Evolutionary conservation across 2,797 vertebrate species (phyloP), one percentile per base, ranked within the genome.

Genomic region (Pachyuromys duprasi): DNA sequence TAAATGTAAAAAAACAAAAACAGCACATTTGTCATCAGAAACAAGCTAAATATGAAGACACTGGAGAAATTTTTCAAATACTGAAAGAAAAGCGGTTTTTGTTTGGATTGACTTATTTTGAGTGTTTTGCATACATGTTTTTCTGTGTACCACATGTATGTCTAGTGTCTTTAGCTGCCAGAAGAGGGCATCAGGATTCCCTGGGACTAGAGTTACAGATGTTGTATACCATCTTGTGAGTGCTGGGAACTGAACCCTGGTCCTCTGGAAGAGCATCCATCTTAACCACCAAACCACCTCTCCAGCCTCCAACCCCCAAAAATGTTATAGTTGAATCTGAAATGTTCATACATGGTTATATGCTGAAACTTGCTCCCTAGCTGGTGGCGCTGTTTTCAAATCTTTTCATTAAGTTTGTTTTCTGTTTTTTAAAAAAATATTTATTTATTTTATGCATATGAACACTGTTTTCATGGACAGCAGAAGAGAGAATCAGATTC

Each of bases 381-480:
- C n/a, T 86, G 65, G 49, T 70, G 22, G 49, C 33, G 36, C 83
- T 55, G 15, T 86, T 67, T 69, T 69, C 3, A 31, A 17, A 79
- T 72, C 93, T 53, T 91, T 92, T 78, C 74, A 81, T 90, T 92
- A 67, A 84, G n/a, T 70, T 95, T 93, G n/a, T 78, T 49, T 49
- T 49, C 49, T 49, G 49, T 49, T 49, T 49, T 49, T 49, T 49
- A 8, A 49, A 49, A 49, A 49, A 49, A 49, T 8, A 49, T 49
- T 49, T 49, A 49, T 49, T 49, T 49, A 49, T 49, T 11, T 49
- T 49, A 49, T 49, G n/a, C 49, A 49, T 49, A 49, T 49, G 49
- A 49, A 49, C 49, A 49, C 49, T 49, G 49, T 49, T 49, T 49
- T 49, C 49, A 49, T 49, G 49, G 49, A 49, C 49, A 49, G 49